Base-by-base conservation (phyloP, 2,113 vertebrate genomes). In the Lichenostomus cassidix region DNA sequence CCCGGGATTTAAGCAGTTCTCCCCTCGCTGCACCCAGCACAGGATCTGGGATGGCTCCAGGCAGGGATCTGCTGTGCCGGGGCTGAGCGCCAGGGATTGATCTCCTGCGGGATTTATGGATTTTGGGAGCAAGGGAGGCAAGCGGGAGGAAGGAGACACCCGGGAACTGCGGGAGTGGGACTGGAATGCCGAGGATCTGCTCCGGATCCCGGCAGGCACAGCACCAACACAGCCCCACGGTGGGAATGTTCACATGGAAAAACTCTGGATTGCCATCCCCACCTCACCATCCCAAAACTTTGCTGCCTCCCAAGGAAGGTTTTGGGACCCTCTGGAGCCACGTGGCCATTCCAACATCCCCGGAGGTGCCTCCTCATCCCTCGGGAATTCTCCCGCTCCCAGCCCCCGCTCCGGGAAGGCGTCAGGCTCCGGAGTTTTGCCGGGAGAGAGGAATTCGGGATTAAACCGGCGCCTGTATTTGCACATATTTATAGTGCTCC, bases 401-500 rank as follows among this genome's bases (percentile, higher is more conserved):
- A 11, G 87, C 87, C 87, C 47, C 87, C 79, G 41, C 41, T 53
- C 60, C 5, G 2, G 75, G 80, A 53, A 44, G 59, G 83, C 62
- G 33, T 10, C 60, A 33, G 91, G 85, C 67, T 91, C 68, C 59
- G 0, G 56, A 52, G 68, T 37, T 77, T 76, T 47, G 52, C 63
- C 7, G 49, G 89, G 89, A 76, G 58, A 58, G 53, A 23, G 27
- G 41, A 63, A 62, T 69, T 55, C 0, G 47, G 87, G 85, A 69
- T 89, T 44, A 82, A 69, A 31, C 20, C 12, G 62, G 70, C 10
- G 33, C 75, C 68, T 13, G 73, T 63, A 53, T 92, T 55, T 84
- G 78, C 78, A 59, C 74, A 24, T 90, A 92, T 95, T 95, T 95
- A 92, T 90, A 92, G 94, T 44, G 9, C 74, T 73, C 68, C 12